A percentile compares a stretch with the other conserved stretches of the same genome.
Evolutionary conservation across 1,140 invertebrate genomes (phyloP).

Genomic region (Sitodiplosis mosellana): DNA sequence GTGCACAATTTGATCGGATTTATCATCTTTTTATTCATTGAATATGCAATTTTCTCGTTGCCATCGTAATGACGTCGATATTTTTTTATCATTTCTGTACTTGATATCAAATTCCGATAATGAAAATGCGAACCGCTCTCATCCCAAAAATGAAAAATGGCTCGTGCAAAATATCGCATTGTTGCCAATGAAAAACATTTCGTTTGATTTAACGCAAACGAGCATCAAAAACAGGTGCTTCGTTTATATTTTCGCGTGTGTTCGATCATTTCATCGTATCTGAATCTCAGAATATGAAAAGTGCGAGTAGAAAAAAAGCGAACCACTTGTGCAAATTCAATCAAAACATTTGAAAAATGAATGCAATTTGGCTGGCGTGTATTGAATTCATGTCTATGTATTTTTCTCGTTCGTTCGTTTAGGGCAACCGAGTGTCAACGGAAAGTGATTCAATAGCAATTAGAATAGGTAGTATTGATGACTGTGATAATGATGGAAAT

Average conservation of each 20-base stretch:
- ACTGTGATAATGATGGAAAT: slow-evolving; percentile 23
- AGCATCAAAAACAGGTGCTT: background rate
- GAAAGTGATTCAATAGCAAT: slow-evolving; percentile 33
- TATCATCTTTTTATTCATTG: too few species aligned
- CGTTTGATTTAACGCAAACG: too few species aligned
- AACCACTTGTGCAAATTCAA: background rate
- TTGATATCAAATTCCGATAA: too few species aligned
- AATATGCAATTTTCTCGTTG: too few species aligned
- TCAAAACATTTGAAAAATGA: background rate
- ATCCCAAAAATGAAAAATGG: too few species aligned
- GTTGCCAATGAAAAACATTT: too few species aligned
- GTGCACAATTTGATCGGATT: too few species aligned
- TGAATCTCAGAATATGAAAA: background rate
- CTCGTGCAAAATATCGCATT: too few species aligned
- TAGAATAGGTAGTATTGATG: slow-evolving; percentile 26
- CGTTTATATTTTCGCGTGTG: background rate
- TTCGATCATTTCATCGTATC: background rate
- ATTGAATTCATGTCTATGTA: background rate
- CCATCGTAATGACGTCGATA: too few species aligned
- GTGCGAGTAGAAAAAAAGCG: background rate
- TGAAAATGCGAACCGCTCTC: too few species aligned
- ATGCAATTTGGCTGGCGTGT: background rate
- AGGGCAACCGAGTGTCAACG: slow-evolving; percentile 37
- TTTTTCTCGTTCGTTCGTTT: slow-evolving; percentile 10
- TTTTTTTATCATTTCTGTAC: too few species aligned